phyloP scores from a whole-genome alignment of 2,113 vertebrate species.

The Smithornis capensis region DNA sequence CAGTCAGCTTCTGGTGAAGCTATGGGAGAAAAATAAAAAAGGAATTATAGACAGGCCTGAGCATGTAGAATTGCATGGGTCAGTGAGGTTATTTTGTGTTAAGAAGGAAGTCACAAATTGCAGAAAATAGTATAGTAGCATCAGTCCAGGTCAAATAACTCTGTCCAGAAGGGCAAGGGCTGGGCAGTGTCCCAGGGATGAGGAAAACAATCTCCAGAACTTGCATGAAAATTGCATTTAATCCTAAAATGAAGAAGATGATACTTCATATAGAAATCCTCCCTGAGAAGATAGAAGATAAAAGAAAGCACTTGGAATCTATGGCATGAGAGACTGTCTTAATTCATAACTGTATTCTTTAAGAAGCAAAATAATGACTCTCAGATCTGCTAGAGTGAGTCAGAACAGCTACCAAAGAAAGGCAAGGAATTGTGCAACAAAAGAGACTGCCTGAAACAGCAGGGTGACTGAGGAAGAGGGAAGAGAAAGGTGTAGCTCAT shows the following conservation, averaged over 20 bases:
- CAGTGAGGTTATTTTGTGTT: not conserved
- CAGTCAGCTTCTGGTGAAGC: not conserved
- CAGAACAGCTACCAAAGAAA: not conserved
- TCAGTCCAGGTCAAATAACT: not conserved
- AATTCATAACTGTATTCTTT: not conserved
- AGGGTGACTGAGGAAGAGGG: not conserved
- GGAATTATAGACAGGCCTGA: not conserved
- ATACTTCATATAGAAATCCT: not conserved
- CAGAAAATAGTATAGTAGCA: not conserved
- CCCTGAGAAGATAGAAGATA: not conserved
- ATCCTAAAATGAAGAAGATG: not conserved
- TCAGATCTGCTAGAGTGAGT: not conserved
- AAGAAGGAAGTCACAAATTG: not conserved
- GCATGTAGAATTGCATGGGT: not conserved
- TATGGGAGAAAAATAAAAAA: not conserved
- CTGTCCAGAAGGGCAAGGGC: fast-evolving
- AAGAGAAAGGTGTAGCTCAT: not conserved
- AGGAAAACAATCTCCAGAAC: not conserved
- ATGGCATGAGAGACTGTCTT: not conserved
- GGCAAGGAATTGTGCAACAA: not conserved
- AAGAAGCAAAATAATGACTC: not conserved
- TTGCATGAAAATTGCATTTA: not conserved
- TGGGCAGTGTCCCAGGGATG: not conserved
- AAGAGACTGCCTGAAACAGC: not conserved
- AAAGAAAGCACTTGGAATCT: not conserved